Evolutionary conservation across 2,113 vertebrate genomes (phyloP), one percentile per base, ranked within the genome.

Genomic region (Falco punctatus): DNA sequence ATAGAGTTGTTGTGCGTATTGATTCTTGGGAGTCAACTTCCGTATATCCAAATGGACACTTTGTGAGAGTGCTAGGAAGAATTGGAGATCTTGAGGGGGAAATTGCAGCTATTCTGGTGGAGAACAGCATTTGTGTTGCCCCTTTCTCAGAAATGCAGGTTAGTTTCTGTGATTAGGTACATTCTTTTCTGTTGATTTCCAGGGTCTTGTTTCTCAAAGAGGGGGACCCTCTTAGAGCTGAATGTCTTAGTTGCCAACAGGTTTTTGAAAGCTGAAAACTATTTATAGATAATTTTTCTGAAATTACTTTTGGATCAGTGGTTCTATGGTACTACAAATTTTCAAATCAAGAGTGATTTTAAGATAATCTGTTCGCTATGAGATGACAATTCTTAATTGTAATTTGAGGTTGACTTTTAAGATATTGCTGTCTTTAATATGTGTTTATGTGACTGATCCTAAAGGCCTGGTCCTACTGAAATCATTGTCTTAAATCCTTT

Each of bases 111-210:
- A 99, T 99, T 96, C 97, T 99, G 55, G 97, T 99, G 38, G 99
- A 99, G 97, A 99, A 99, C 97, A 98, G 97, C 96, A 98, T 99
- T 81, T 98, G 98, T 7, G 98, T 99, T 15, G 94, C 98, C 3
- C 98, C 99, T 15, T 99, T 99, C 97, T 99, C 99, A 6, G 99
- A 99, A 93, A 99, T 99, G 11, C 99, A 99, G 99, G 99, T 99
- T 74, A 86, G 98, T 87, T 46, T 92, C 40, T 61, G 13, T 52
- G 27, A 46, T 69, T 35, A 57, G 15, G 13, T 54, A 12, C 6
- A 0, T 38, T 23, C 11, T 81, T 59, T 62, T 23, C 38, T 81
- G 65, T 51, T 69, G 9, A 13, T 81, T 91, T 38, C 15, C 38
- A 78, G 27, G 19, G 13, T 54, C 40, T 49, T 49, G 6, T 54